These are phyloP conservation scores for Strigamia maritima DNA, from an alignment of 2,888 invertebrate genomes.

Conservation along the genomic window DNA sequence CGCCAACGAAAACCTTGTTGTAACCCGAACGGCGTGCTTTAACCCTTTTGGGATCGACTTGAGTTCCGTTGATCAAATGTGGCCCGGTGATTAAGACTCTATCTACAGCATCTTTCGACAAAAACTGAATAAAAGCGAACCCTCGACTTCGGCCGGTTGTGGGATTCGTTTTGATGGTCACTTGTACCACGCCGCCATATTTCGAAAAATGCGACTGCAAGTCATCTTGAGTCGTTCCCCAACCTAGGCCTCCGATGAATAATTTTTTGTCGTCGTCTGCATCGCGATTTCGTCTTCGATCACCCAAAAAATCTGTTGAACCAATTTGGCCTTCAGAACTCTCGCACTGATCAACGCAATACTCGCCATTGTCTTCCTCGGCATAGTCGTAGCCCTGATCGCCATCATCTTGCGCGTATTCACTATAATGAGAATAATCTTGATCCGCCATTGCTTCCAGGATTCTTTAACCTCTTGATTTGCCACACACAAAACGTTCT, in stretches of 20 bases:
- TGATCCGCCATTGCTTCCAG: slow-evolving; percentile 34
- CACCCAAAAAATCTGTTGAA: not conserved
- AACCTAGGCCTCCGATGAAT: slow-evolving; percentile 40
- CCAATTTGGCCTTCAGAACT: not conserved
- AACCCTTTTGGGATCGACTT: slow-evolving; percentile 39
- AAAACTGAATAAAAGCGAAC: slow-evolving; percentile 40
- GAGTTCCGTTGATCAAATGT: slow-evolving; percentile 37
- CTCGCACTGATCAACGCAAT: slow-evolving; percentile 22
- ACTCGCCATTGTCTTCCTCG: slow-evolving; percentile 32
- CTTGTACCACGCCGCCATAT: slow-evolving; percentile 40
- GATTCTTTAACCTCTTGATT: not conserved
- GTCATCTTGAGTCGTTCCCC: slow-evolving; percentile 40
- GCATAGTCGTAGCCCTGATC: slow-evolving; percentile 35
- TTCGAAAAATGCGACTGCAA: slow-evolving; percentile 39
- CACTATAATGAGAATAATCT: slow-evolving; percentile 35
- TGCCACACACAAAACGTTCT: not conserved
- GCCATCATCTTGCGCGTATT: slow-evolving; percentile 35
- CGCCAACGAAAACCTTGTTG: slow-evolving; percentile 40
- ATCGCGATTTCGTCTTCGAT: no score
- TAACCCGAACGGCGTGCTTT: slow-evolving; percentile 38
- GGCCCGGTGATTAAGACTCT: slow-evolving; percentile 38
- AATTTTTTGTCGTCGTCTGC: slow-evolving; percentile 38
- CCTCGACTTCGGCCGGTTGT: slow-evolving; percentile 40
- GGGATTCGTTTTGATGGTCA: slow-evolving; percentile 41
- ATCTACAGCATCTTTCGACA: slow-evolving; percentile 38